Evolutionary conservation across 2,113 vertebrate genomes (phyloP), one percentile per base, ranked within the genome.

Genomic region (Lonchura striata): DNA sequence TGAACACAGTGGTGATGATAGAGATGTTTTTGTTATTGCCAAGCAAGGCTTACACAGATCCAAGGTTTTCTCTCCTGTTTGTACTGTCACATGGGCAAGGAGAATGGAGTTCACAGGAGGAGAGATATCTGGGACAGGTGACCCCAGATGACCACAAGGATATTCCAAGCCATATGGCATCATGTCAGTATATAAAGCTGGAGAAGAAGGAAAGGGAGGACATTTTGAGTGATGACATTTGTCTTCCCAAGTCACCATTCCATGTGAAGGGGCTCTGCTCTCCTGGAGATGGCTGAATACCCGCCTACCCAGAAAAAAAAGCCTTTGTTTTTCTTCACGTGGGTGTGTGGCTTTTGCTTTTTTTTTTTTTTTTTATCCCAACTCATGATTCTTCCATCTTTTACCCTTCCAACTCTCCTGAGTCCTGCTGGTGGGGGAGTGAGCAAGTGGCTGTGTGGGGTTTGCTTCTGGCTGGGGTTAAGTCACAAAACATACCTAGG

Each of bases 381-480:
- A 10, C 41, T 39, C 41, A 14, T 6, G 7, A 53, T 16, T 60
- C 25, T 82, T 53, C 23, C n/a, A 60, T 33, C 28, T 68, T 82
- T 53, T 53, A 60, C 20, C 24, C 16, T 68, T 47, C 28, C 78
- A 53, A 2, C 11, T 68, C 28, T 53, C 33, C 33, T 33, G 21
- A n/a, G 0, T 60, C 61, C n/a, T 28, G 9, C n/a, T 60, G 16
- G 23, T 28, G 28, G 4, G 15, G 16, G 19, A 66, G 52, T 39
- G 69, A 39, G 15, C 0, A 0, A 72, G 19, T 0, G 0, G 20
- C n/a, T 53, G 6, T 28, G 46, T 53, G 69, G 24, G 7, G 20
- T 21, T 82, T 82, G 69, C 54, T 68, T 46, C 46, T 53, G 53
- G 7, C 24, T 53, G n/a, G 16, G 28, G 9, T 46, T 46, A 74